These are phyloP conservation scores for Premnoplex brunnescens DNA, from an alignment of 2,797 vertebrate genomes.

Conservation along the genomic window DNA sequence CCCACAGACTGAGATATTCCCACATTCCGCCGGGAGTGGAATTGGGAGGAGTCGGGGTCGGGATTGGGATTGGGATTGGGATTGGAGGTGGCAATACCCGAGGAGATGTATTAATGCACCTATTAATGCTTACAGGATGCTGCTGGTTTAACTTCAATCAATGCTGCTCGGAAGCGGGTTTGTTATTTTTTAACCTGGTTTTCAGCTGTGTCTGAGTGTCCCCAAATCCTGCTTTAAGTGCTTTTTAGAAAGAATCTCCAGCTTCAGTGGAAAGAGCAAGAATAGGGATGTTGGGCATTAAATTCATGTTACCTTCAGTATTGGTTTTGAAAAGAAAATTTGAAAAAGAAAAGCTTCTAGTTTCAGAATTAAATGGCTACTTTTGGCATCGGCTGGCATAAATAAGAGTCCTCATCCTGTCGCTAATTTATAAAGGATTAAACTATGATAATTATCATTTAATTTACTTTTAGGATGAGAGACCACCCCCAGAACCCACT, in stretches of 20 bases:
- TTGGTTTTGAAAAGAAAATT: background rate
- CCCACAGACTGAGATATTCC: too few species aligned
- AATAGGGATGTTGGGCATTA: background rate
- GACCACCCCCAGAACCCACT: background rate
- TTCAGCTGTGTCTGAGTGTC: background rate
- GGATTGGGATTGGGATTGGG: too few species aligned
- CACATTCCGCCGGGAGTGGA: too few species aligned
- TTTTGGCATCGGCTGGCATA: rapidly evolving
- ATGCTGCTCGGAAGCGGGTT: background rate
- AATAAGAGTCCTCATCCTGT: background rate
- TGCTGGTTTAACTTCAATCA: background rate
- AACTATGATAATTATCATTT: background rate
- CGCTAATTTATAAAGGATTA: background rate
- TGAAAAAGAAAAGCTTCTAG: background rate
- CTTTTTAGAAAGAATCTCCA: background rate
- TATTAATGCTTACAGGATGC: background rate
- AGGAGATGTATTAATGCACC: too few species aligned
- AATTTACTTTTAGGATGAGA: background rate
- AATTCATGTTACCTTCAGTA: background rate
- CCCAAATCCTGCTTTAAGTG: background rate
- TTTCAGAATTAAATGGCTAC: background rate
- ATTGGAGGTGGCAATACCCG: too few species aligned
- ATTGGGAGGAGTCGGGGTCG: too few species aligned
- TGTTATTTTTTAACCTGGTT: background rate
- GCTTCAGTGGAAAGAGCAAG: background rate